phyloP scores from a whole-genome alignment of 2,797 vertebrate genomes.

The Champsocephalus gunnari region DNA sequence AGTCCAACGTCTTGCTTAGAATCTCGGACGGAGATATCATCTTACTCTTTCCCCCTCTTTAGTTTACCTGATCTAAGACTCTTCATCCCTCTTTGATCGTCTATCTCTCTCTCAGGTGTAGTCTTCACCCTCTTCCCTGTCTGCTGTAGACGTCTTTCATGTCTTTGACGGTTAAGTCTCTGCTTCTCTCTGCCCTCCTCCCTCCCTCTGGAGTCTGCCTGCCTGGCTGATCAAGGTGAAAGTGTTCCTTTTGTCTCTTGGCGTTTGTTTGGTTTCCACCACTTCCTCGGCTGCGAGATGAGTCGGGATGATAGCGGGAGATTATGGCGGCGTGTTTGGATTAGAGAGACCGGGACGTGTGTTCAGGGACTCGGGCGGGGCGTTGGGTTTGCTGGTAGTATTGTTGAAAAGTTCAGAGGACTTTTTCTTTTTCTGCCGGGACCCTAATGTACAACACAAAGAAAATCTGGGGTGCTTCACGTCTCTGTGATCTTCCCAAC shows the following conservation, averaged over 20 bases:
- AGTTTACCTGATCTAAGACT: slow-evolving; percentile 57
- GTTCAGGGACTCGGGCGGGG: slow-evolving; percentile 48
- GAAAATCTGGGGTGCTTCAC: slow-evolving; percentile 59
- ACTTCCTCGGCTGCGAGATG: slow-evolving; percentile 78
- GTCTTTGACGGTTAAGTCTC: slow-evolving; percentile 74
- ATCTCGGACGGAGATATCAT: slow-evolving; percentile 9
- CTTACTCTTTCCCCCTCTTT: slow-evolving; percentile 7
- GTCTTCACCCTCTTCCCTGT: slow-evolving; percentile 61
- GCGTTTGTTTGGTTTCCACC: slow-evolving; percentile 77
- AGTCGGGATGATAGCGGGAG: slow-evolving; percentile 71
- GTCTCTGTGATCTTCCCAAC: slow-evolving; percentile 71
- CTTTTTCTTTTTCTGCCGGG: slow-evolving; percentile 29
- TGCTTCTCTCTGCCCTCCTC: slow-evolving; percentile 57
- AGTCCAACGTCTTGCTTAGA: no score
- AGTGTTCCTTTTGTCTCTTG: slow-evolving; percentile 80
- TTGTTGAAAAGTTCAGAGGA: slow-evolving; percentile 73
- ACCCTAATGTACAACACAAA: slow-evolving; percentile 59
- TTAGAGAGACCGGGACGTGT: slow-evolving; percentile 67
- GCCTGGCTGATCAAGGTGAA: slow-evolving; percentile 80
- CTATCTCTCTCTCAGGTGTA: slow-evolving; percentile 65
- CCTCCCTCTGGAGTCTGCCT: slow-evolving; percentile 60
- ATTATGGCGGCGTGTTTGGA: slow-evolving; percentile 82
- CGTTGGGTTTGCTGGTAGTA: slow-evolving; percentile 40
- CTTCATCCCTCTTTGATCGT: slow-evolving; percentile 65
- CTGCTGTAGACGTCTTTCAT: slow-evolving; percentile 72